Percentiles rank a stretch among this genome's conserved stretches.
Evolutionary conservation across 2,113 vertebrate species (phyloP).

Genomic region (Rhinichthys klamathensis): DNA sequence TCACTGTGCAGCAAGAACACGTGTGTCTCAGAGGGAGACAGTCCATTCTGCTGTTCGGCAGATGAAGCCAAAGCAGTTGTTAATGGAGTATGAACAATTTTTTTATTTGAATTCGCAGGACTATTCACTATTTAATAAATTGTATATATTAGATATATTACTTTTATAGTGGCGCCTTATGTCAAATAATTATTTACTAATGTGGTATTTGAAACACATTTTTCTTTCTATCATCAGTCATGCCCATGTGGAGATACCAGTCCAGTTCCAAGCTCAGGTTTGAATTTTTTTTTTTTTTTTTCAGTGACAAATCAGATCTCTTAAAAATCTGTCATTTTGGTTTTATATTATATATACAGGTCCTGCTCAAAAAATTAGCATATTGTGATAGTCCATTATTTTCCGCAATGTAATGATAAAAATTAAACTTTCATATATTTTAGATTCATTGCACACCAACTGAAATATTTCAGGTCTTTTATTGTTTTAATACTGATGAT

Average conservation of each 20-base stretch:
- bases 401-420: too few relatives aligned
- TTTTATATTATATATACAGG: too few relatives aligned
- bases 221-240: constrained; percentile 39
- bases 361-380: too few relatives aligned
- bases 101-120: background rate
- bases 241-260: constrained; percentile 53
- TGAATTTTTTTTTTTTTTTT: background rate
- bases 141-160: constrained; percentile 39
- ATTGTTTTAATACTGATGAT: too few relatives aligned
- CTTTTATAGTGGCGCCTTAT: background rate
- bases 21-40: constrained; percentile 64
- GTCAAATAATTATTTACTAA: too few relatives aligned
- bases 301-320: background rate
- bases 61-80: constrained; percentile 72
- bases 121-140: constrained; percentile 42
- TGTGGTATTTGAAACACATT: background rate
- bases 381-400: too few relatives aligned
- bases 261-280: constrained; percentile 57
- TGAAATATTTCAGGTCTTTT: too few relatives aligned
- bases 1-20: constrained; percentile 74
- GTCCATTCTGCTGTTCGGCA: constrained; percentile 68
- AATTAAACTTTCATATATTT: too few relatives aligned
- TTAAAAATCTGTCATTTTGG: background rate
- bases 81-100: constrained; percentile 62
- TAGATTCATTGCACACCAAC: too few relatives aligned